phyloP scores from a whole-genome alignment of 2,113 vertebrate genomes.

The Pteronura brasiliensis region DNA sequence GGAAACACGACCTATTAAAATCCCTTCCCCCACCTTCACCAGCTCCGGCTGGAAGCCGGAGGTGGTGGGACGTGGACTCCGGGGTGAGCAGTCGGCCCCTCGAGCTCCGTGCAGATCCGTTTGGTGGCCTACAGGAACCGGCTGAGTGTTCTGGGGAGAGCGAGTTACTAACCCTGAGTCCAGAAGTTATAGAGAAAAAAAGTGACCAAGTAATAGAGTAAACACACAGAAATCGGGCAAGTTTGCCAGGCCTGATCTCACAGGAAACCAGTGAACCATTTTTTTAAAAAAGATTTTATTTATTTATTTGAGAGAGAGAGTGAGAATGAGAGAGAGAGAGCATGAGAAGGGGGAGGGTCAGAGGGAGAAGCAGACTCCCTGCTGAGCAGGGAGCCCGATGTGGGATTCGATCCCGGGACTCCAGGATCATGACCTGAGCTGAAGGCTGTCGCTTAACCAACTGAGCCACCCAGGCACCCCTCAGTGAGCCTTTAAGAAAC shows the following conservation, averaged over 20 bases:
- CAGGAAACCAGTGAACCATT: neutral
- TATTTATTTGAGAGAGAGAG: too few relatives aligned
- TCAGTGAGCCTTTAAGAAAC: neutral
- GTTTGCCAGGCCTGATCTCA: neutral
- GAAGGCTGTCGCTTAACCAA: too few relatives aligned
- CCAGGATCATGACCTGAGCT: too few relatives aligned
- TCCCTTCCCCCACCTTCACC: neutral
- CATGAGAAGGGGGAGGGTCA: too few relatives aligned
- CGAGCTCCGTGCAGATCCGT: neutral
- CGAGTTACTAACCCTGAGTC: too few relatives aligned
- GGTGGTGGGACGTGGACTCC: fast-evolving
- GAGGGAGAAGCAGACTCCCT: too few relatives aligned
- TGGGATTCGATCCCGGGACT: too few relatives aligned
- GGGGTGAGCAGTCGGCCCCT: neutral
- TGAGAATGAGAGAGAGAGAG: too few relatives aligned
- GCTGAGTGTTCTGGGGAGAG: neutral
- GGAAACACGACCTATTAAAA: neutral
- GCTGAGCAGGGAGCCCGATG: too few relatives aligned
- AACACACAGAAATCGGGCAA: neutral
- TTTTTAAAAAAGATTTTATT: too few relatives aligned
- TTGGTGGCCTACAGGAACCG: neutral
- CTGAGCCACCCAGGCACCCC: too few relatives aligned
- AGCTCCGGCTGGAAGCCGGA: neutral
- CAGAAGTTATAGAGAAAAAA: neutral
- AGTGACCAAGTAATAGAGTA: neutral